Evolutionary conservation across 1,140 invertebrate genomes (phyloP), one percentile per base, ranked within the genome.

Genomic region (Vanessa atalanta): DNA sequence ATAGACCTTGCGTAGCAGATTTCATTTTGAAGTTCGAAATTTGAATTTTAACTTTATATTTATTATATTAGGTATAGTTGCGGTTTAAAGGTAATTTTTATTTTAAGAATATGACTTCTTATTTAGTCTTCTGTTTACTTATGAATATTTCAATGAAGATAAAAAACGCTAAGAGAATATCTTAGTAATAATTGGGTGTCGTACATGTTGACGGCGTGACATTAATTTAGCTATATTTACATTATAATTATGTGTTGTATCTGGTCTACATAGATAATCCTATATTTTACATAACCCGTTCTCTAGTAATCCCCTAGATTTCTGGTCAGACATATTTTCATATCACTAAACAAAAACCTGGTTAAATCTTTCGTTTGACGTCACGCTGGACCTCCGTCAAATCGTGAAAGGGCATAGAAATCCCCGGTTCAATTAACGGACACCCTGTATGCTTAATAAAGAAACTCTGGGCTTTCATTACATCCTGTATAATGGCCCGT

Each of bases 401-500:
- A 73, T 73, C 73, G 72, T 84, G 76, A 87, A 86, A 85, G 78
- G 79, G 76, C 85, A 90, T 88, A 88, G 84, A 89, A 84, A 89
- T 79, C 73, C 81, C 78, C 78, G 79, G 83, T 82, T 86, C 86
- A 91, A 91, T 91, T 91, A 90, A 88, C 83, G 81, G 73, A 75
- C 87, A 87, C 79, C 86, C 84, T 88, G 87, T 88, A 85, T 82
- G 79, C 82, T 90, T 90, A 90, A 90, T 91, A 90, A 88, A 91
- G 86, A 88, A 83, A 78, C 82, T 83, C 88, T 13, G 81, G 43
- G 80, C 86, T 88, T 90, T 88, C 89, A 90, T 91, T 91, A 90
- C 89, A 88, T 76, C 80, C 82, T 88, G 85, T 89, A 91, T 91
- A 91, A 91, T 91, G 88, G 89, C 81, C 81, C 89, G 88, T 87